Evolutionary conservation across 2,797 vertebrate genomes (phyloP).

Genomic region (Varecia variegata): DNA sequence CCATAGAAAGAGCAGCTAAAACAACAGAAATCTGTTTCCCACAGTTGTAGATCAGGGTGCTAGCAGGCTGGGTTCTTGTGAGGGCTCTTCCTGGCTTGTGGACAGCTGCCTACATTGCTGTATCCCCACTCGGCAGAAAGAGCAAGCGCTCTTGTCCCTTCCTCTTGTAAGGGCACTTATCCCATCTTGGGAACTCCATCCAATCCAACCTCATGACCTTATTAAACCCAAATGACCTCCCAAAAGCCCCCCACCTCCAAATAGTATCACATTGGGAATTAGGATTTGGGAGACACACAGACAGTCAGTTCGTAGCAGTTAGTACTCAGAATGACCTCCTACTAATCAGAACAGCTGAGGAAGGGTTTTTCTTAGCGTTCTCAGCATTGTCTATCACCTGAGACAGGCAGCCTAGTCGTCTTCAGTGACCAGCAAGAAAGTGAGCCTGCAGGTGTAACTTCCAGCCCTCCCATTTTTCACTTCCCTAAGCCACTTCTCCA

Average conservation of each 20-base stretch:
- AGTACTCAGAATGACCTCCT: neutral
- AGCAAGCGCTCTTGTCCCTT: neutral
- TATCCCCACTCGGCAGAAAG: neutral
- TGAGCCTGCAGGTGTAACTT: neutral
- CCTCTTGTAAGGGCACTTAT: neutral
- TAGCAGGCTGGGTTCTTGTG: neutral
- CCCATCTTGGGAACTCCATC: too few relatives aligned
- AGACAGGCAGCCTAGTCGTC: neutral
- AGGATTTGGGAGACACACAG: neutral
- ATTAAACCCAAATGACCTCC: neutral
- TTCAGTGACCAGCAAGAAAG: neutral
- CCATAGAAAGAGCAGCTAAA: neutral
- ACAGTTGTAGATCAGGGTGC: neutral
- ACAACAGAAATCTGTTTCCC: neutral
- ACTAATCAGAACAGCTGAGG: neutral
- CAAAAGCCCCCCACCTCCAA: neutral
- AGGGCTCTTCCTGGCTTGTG: neutral
- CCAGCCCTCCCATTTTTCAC: neutral
- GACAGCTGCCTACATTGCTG: neutral
- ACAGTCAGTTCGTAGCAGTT: neutral
- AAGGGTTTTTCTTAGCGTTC: neutral
- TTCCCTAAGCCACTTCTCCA: neutral
- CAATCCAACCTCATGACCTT: neutral
- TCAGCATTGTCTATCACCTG: neutral
- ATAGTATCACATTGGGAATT: neutral